Evolutionary conservation across 2,113 vertebrate species (phyloP).

Genomic region (Rallus limicola): DNA sequence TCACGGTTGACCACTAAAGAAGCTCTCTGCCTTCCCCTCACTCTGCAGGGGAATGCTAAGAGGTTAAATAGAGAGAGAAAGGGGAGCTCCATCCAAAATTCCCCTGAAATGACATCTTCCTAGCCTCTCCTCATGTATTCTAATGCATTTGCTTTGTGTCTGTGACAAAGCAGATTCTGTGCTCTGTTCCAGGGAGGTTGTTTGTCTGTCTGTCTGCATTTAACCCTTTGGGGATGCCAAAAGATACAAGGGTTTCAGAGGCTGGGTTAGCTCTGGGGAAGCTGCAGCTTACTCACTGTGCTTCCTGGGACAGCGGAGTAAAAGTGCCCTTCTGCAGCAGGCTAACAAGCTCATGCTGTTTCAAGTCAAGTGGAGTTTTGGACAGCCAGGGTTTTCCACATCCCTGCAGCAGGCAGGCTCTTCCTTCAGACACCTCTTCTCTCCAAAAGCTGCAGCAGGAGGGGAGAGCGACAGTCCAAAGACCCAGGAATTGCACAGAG

Average conservation of each 20-base stretch:
- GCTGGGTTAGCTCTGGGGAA: neutral
- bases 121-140: neutral
- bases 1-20: constrained; percentile 38
- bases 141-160: constrained; percentile 3
- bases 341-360: neutral
- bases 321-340: neutral
- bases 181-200: neutral
- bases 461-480: neutral
- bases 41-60: constrained; percentile 38
- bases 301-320: neutral
- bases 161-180: constrained; percentile 21
- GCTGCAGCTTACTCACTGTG: neutral
- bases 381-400: neutral
- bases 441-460: constrained; percentile 6
- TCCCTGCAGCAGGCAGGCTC: neutral
- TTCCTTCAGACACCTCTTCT: neutral
- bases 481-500: neutral
- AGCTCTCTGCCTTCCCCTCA: constrained; percentile 45
- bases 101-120: constrained; percentile 16
- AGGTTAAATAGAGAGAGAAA: constrained; percentile 10
- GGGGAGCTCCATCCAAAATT: constrained; percentile 2
- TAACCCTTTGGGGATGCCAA: neutral
- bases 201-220: neutral
- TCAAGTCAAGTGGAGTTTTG: neutral
- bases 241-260: neutral